Base-by-base conservation (phyloP, 2,113 vertebrate genomes). In the Phoxinus phoxinus region DNA sequence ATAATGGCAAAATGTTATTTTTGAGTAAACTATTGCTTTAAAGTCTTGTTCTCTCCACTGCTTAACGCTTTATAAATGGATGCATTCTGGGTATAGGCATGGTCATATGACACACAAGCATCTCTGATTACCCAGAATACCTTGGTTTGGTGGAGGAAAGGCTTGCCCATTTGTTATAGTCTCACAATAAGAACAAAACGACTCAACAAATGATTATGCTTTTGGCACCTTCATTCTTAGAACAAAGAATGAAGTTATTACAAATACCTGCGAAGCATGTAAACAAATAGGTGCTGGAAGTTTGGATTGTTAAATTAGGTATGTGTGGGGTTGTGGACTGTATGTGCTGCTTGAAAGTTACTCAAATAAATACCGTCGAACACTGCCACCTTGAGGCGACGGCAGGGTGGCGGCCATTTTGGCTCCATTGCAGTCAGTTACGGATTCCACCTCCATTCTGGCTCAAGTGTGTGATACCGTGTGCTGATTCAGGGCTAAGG, bases 141-240 rank as follows among this genome's bases (percentile, higher is more conserved):
- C 25, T 69, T 27, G 37, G 58, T 69, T 82, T 35, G 80, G 44
- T 53, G 41, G 44, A 80, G 78, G 41, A 65, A 63, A 63, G 35
- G 35, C 76, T 61, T 61, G 1, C 76, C 23, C 2, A 0, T 79
- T 21, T 59, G 6, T 51, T 69, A 51, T 63, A 65, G 37, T 53
- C 12, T 82, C 44, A 48, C 63, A 53, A n/a, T 69, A 32, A 48
- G 19, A 30, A n/a, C 25, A 67, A 81, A 51, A 71, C 3, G 74
- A 87, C 86, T 87, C 86, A 83, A 78, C 85, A 87, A 87, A 87
- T 84, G 74, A 44, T 53, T 46, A 56, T 44, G n/a, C 48, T 77
- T 69, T 53, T 44, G 30, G 35, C 73, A 71, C 73, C 81, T 37
- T 67, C 81, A 58, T 87, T 84, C 41, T 67, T 59, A 13, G 81